Evolutionary conservation across 2,888 invertebrate genomes (phyloP), one percentile per base, ranked within the genome.

Genomic region (Drosophila infuscata): DNA sequence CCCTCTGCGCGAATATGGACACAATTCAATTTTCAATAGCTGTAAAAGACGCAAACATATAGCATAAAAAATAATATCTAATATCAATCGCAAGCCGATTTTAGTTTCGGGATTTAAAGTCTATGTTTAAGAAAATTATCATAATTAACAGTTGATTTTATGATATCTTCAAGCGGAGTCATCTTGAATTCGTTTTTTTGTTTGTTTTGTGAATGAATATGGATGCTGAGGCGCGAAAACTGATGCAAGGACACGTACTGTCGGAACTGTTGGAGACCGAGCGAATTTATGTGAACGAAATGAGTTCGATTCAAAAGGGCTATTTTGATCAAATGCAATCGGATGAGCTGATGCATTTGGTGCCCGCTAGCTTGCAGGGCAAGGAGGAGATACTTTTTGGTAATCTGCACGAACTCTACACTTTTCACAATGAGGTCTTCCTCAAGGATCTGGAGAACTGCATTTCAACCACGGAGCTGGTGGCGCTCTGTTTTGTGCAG

Each of bases 191-290:
- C 15, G 12, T 12, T 46, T 25, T 20, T 3, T 6, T 25, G 5
- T 35, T 25, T 8, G 8, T 25, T 25, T 7, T 46, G 4, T 8
- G 2, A 46, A 25, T 25, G 7, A 46, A 46, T 15, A 46, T 20
- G 90, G 96, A 96, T 87, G 93, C 94, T 6, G 97, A 97, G 93
- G 95, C 95, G 68, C 94, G 96, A 91, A 95, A 95, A 85, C 94
- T 96, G 33, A 96, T 97, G 92, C 95, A 96, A 70, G 97, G 97
- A 15, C 98, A 98, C 94, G 98, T 99, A 74, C 94, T 99, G 76
- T 95, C 96, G n/a, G 99, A 99, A 94, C 94, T 99, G 78, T 94
- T 99, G 83, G 98, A 97, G 92, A 99, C 99, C 3, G 99, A 99
- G 93, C 94, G 97, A 69, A 95, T 97, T 76, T 99, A 99, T 93